These are phyloP conservation scores for Illadopsis cleaveri DNA, from an alignment of 2,113 vertebrate genomes.

Conservation along the genomic window DNA sequence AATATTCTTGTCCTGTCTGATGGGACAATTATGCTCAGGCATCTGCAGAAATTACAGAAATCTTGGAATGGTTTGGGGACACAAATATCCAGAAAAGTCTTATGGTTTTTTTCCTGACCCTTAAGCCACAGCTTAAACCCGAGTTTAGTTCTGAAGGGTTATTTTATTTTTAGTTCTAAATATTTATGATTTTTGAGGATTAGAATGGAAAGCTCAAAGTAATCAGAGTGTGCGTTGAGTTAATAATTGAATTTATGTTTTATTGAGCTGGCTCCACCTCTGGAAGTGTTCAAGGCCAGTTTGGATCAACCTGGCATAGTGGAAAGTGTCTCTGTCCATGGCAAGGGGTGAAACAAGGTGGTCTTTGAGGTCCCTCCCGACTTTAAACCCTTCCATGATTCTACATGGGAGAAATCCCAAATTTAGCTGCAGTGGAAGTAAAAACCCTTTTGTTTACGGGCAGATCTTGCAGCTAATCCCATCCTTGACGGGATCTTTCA, in stretches of 20 bases:
- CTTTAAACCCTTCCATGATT: background rate
- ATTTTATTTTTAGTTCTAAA: too few relatives aligned
- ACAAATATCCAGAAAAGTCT: background rate
- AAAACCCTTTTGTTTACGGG: background rate
- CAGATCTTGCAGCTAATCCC: background rate
- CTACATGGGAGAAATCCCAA: accelerated
- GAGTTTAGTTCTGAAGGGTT: background rate
- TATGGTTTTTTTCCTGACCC: background rate
- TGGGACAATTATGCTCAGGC: background rate
- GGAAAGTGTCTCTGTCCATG: background rate
- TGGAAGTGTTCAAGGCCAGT: background rate
- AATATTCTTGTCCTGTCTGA: background rate
- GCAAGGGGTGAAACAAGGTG: background rate
- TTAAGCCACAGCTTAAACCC: background rate
- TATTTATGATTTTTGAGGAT: background rate
- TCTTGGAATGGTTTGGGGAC: background rate
- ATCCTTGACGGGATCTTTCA: background rate
- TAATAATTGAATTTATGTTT: background rate
- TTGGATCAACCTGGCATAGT: background rate
- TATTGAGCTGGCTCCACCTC: background rate
- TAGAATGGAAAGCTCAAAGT: background rate
- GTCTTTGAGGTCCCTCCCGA: background rate
- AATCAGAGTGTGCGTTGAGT: background rate
- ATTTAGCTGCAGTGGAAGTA: background rate
- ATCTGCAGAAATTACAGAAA: background rate